Conservation (phyloP, 2,113 vertebrate species). For the Martes martes region DNA sequence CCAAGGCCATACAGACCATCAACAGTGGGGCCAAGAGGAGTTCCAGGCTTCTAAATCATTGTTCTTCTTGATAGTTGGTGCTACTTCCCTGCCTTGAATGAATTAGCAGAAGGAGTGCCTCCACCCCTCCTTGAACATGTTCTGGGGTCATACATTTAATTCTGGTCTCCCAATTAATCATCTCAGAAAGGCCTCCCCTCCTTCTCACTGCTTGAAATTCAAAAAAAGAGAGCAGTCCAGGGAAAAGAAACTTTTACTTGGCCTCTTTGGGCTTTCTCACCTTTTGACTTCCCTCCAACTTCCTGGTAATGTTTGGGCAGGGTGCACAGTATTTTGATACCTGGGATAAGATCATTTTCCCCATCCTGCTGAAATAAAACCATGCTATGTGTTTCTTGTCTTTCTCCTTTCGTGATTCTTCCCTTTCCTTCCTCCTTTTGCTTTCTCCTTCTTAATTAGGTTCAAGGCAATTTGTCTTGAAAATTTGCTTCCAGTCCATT, state of each 20-base stretch:
- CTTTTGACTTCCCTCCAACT: neutral
- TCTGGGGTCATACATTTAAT: neutral
- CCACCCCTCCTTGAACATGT: neutral
- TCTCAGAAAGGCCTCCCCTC: neutral
- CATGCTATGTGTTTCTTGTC: neutral
- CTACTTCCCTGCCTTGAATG: neutral
- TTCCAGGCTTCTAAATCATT: neutral
- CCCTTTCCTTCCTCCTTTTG: neutral
- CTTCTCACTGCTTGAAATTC: neutral
- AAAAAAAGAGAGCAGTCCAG: neutral
- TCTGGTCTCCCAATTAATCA: slow-evolving; percentile 30
- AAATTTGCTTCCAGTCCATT: neutral
- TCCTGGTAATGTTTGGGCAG: neutral
- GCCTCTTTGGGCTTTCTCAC: neutral
- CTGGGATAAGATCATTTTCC: neutral
- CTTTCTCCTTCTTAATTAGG: slow-evolving; percentile 28
- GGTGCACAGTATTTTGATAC: neutral
- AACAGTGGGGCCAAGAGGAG: neutral
- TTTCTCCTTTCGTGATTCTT: neutral
- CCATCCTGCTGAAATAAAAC: neutral
- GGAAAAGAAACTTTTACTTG: neutral
- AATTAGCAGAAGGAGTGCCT: neutral
- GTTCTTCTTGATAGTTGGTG: neutral
- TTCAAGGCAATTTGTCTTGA: neutral
- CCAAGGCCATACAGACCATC: neutral